phyloP scores from a whole-genome alignment of 2,888 invertebrate genomes.

The Acanthococcus lagerstroemiae region DNA sequence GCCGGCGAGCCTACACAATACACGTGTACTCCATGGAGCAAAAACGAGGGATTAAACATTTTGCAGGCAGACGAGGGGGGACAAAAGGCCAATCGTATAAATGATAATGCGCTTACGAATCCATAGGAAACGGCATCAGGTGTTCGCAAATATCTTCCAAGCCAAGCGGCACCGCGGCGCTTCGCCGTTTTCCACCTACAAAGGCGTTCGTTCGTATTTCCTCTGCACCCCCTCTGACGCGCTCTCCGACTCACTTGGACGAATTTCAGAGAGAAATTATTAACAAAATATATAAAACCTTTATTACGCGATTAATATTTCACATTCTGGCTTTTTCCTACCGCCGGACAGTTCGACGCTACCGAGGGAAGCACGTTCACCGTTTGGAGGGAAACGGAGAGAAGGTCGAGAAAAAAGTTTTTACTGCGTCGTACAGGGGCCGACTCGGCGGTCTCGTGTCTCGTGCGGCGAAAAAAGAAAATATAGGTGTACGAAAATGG shows the following conservation, averaged over 20 bases:
- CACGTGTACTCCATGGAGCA: too few species aligned
- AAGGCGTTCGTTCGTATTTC: too few species aligned
- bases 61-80: slow-evolving; percentile 1
- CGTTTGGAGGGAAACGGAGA: neutral
- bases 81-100: slow-evolving; percentile 10
- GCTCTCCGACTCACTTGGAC: too few species aligned
- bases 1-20: too few species aligned
- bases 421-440: neutral
- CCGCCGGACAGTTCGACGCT: neutral
- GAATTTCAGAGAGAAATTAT: too few species aligned
- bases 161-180: too few species aligned
- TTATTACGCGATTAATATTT: neutral
- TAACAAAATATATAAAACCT: too few species aligned
- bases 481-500: too few species aligned
- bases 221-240: too few species aligned
- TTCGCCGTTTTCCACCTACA: too few species aligned
- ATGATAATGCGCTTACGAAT: slow-evolving; percentile 26
- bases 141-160: slow-evolving; percentile 14
- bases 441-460: too few species aligned
- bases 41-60: neutral
- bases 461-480: too few species aligned
- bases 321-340: neutral
- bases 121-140: slow-evolving; percentile 17
- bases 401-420: neutral
- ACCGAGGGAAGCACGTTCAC: neutral